Conservation (phyloP, 53 echinoderm and acorn worm species). For the Luidia sarsii region DNA sequence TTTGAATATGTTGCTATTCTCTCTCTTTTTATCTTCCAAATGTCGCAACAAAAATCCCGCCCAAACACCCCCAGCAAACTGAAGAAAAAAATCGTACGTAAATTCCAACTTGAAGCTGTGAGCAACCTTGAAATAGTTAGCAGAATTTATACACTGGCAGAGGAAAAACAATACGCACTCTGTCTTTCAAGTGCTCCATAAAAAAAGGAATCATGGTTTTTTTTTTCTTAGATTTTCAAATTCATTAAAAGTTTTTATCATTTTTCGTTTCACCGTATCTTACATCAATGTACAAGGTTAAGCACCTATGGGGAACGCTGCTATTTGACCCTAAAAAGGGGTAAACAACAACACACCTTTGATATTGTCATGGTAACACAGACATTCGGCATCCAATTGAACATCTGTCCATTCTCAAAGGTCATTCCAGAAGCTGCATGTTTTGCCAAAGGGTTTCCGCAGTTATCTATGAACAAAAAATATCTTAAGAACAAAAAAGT, state of each 20-base stretch:
- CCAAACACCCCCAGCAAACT: not conserved
- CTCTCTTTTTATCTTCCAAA: no score
- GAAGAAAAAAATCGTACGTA: no score
- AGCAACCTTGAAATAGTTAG: no score
- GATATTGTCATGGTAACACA: conserved; percentile 1
- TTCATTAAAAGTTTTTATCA: no score
- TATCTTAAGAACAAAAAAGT: not conserved
- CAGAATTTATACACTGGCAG: conserved; percentile 55
- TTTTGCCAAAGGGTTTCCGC: conserved; percentile 21
- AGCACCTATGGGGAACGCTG: not conserved
- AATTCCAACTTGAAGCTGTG: no score
- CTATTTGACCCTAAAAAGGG: no score
- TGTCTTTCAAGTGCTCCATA: conserved; percentile 43
- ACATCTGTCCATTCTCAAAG: not conserved
- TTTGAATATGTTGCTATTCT: conserved; percentile 21
- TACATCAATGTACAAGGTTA: conserved; percentile 52
- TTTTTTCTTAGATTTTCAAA: conserved; percentile 6
- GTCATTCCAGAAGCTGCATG: conserved; percentile 29
- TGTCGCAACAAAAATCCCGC: conserved; percentile 23
- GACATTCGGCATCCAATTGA: conserved; percentile 3
- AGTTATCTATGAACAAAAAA: conserved; percentile 11
- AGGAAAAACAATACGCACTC: conserved; percentile 54
- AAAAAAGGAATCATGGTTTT: conserved; percentile 46
- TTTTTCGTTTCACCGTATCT: conserved; percentile 4
- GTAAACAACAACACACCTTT: no score